Evolutionary conservation across 2,888 invertebrate genomes (phyloP).

Genomic region (Leptopilina myrica): DNA sequence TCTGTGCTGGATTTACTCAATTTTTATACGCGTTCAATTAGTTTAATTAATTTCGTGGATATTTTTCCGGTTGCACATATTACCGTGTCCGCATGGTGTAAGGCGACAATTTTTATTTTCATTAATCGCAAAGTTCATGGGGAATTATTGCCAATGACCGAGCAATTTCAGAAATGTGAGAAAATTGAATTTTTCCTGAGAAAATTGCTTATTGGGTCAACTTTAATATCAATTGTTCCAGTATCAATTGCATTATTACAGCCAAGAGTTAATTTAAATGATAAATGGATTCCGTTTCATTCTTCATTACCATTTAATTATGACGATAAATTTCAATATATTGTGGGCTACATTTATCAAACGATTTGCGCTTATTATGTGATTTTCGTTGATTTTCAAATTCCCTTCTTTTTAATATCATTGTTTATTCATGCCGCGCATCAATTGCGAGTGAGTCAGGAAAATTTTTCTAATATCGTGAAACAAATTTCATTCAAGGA

Average conservation of each 20-base stretch:
- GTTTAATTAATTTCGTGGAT: constrained; percentile 33
- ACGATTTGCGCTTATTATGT: constrained; percentile 12
- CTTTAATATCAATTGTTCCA: constrained; percentile 22
- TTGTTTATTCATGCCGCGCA: constrained; percentile 32
- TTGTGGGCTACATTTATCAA: constrained; percentile 30
- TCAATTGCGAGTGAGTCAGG: constrained; percentile 25
- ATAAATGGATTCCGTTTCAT: constrained; percentile 34
- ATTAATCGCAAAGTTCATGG: not conserved
- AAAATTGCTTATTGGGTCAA: constrained; percentile 4
- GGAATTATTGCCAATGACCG: not conserved
- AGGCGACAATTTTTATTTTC: constrained; percentile 29
- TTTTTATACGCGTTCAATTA: constrained; percentile 24
- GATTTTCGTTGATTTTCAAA: constrained; percentile 35
- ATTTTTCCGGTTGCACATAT: constrained; percentile 42
- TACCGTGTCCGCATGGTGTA: constrained; percentile 17
- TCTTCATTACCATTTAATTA: constrained; percentile 34
- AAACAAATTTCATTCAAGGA: constrained; percentile 11
- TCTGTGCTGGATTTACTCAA: constrained; percentile 16
- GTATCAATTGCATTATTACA: constrained; percentile 27
- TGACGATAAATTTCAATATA: constrained; percentile 17
- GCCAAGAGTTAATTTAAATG: constrained; percentile 39
- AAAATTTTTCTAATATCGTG: constrained; percentile 11
- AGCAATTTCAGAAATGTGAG: constrained; percentile 3
- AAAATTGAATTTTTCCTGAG: constrained; percentile 15
- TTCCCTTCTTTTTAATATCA: constrained; percentile 38